phyloP scores from a whole-genome alignment of 2,113 vertebrate species.

The Megaptera novaeangliae region DNA sequence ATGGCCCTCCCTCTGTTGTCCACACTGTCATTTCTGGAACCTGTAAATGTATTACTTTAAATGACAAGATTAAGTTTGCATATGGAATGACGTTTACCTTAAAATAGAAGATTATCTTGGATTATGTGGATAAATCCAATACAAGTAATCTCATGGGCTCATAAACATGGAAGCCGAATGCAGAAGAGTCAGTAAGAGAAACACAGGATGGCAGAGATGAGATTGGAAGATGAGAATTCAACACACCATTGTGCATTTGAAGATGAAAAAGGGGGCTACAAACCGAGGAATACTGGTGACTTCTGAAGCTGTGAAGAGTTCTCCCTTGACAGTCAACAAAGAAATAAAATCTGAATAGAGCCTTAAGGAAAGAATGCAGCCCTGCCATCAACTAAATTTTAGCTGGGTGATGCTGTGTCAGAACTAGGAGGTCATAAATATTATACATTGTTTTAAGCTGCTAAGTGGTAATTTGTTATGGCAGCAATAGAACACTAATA shows the following conservation, averaged over 20 bases:
- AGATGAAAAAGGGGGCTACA: fast-evolving
- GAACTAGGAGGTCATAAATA: neutral
- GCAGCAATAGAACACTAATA: neutral
- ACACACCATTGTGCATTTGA: neutral
- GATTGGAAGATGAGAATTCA: neutral
- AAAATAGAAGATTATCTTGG: neutral
- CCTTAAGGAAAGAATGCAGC: neutral
- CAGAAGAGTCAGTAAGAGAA: neutral
- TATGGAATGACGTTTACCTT: neutral
- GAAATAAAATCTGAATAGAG: neutral
- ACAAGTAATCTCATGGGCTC: neutral
- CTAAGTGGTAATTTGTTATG: neutral
- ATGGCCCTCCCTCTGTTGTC: too few relatives aligned
- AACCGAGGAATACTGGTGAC: fast-evolving
- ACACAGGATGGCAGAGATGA: neutral
- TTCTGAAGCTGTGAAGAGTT: neutral
- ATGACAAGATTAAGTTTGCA: neutral
- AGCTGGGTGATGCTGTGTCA: neutral
- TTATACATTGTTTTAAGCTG: neutral
- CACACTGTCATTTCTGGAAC: neutral
- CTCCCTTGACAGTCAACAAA: neutral
- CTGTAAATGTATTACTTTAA: neutral
- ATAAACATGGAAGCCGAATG: neutral
- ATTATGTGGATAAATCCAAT: neutral
- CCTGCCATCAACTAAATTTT: neutral